Evolutionary conservation across 2,797 vertebrate genomes (phyloP).

Genomic region (Pristis pectinata): DNA sequence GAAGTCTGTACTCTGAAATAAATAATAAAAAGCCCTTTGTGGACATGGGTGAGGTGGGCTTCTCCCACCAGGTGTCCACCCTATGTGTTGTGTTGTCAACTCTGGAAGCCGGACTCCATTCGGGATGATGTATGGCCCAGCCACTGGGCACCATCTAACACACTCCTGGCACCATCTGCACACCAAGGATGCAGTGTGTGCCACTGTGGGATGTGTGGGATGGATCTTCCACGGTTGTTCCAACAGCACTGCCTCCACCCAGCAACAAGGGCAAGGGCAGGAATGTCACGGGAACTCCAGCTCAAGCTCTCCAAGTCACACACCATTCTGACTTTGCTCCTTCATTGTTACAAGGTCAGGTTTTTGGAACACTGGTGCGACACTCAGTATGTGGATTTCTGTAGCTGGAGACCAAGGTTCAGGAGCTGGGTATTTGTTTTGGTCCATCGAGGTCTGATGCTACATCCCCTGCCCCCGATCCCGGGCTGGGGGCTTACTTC

Average conservation of each 20-base stretch:
- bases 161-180: not conserved
- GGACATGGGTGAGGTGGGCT: not conserved
- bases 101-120: not conserved
- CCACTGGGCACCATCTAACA: too few relatives aligned
- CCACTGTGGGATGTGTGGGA: too few relatives aligned
- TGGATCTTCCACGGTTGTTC: too few relatives aligned
- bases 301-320: not conserved
- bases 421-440: not conserved
- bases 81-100: not conserved
- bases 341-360: too few relatives aligned
- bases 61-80: not conserved
- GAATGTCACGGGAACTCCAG: not conserved
- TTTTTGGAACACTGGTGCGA: not conserved
- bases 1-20: not conserved
- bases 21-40: not conserved
- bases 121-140: too few relatives aligned
- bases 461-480: too few relatives aligned
- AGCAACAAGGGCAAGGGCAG: not conserved
- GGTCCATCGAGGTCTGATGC: too few relatives aligned
- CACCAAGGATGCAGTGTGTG: not conserved
- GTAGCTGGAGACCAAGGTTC: not conserved
- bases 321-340: not conserved
- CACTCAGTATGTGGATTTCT: not conserved
- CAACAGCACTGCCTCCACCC: not conserved
- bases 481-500: too few relatives aligned